Evolutionary conservation across 2,797 vertebrate genomes (phyloP).

Genomic region (Urocyon cinereoargenteus): DNA sequence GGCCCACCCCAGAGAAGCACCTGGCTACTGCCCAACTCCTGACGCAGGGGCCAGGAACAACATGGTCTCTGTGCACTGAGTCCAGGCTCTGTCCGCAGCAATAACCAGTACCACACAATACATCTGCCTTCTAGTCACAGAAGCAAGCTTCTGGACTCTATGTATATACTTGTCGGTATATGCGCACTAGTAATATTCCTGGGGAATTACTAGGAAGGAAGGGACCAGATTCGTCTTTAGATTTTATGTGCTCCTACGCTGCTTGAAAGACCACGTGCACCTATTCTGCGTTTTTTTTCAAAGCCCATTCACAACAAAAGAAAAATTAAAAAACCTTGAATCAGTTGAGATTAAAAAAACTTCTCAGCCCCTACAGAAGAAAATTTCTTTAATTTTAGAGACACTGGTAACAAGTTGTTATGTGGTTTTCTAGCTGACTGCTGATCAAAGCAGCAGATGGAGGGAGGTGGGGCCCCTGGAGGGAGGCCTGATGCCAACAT

Average conservation of each 20-base stretch:
- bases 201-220: neutral
- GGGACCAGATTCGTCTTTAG: neutral
- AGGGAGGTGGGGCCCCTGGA: neutral
- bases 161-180: no score
- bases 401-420: neutral
- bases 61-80: no score
- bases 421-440: conserved; percentile 42
- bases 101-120: no score
- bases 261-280: neutral
- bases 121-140: no score
- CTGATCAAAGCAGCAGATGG: conserved; percentile 48
- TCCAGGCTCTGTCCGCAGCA: no score
- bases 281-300: neutral
- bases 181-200: neutral
- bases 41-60: no score
- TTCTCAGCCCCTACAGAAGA: neutral
- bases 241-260: neutral
- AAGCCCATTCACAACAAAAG: neutral
- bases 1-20: neutral
- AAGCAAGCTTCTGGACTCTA: no score
- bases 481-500: neutral
- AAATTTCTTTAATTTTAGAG: conserved; percentile 56
- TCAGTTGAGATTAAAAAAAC: neutral
- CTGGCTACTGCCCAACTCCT: neutral
- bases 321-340: neutral